Base-by-base conservation (phyloP, 2,888 invertebrate genomes). In the Diarsia brunnea region DNA sequence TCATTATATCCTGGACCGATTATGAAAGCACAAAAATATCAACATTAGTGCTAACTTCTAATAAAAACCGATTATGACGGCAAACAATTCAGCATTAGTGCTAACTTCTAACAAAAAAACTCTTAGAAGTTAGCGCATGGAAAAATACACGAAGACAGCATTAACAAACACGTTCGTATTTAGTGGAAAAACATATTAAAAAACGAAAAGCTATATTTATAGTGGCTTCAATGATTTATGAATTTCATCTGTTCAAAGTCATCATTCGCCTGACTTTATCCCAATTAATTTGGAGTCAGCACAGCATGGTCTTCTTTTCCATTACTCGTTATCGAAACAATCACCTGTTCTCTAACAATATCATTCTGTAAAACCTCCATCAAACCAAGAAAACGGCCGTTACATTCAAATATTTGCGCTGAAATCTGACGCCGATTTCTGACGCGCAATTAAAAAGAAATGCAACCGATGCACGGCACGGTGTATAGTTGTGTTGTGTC, bases 391-490 rank as follows among this genome's bases (percentile, higher is more conserved):
- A 65, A 67, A 16, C 21, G 58, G 2, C 51, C 63, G 63, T 64
- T 60, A 60, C 1, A 5, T 76, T 77, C n/a, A 60, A 82, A 82
- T n/a, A 21, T 77, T 64, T 49, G 43, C 8, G 63, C 49, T 51
- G 31, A 47, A 49, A 70, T 14, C 11, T 3, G 43, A 27, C 0
- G 38, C 21, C 27, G 66, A 45, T 49, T 60, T 64, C 67, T 51
- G 5, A 43, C 38, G 58, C n/a, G n/a, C 31, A 12, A 31, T 78
- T 69, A 70, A 72, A 80, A 82, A 81, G 74, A 77, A 79, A 87
- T 86, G 87, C 84, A 89, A 71, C 80, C 45, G 72, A 64, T 80
- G 82, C 83, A 74, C 70, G 31, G 60, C 43, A 43, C 31, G 31
- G 60, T 31, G 58, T n/a, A 43, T 63, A 63, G 66, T 43, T 19